A percentile compares a stretch with the other conserved stretches of the same genome.
phyloP scores from a whole-genome alignment of 1,140 invertebrate species.

The Procambarus virginalis region DNA sequence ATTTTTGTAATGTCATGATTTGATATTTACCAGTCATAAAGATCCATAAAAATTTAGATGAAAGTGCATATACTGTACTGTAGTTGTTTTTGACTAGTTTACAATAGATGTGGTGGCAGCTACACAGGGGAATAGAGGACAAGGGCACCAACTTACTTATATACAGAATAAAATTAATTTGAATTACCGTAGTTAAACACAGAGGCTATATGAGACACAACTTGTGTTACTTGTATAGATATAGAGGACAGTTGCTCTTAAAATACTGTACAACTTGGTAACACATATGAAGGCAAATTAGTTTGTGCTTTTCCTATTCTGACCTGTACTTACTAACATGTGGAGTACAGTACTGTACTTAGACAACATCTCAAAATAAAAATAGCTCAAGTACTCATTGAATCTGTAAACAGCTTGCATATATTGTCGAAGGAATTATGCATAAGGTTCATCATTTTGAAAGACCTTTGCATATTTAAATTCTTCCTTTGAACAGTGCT shows the following conservation, averaged over 20 bases:
- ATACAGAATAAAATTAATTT: too few relatives aligned
- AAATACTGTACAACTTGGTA: not conserved
- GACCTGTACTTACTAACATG: not conserved
- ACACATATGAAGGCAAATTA: not conserved
- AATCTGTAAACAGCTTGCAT: not conserved
- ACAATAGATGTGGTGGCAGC: too few relatives aligned
- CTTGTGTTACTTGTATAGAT: not conserved
- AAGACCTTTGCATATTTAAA: not conserved
- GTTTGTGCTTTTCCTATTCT: not conserved
- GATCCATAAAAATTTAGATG: too few relatives aligned
- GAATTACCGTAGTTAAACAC: too few relatives aligned
- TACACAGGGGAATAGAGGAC: too few relatives aligned
- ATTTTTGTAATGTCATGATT: too few relatives aligned
- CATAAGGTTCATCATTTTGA: not conserved
- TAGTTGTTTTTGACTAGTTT: too few relatives aligned
- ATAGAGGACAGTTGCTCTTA: not conserved
- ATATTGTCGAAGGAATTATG: not conserved
- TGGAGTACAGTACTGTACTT: not conserved
- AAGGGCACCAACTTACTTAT: too few relatives aligned
- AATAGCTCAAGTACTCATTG: not conserved
- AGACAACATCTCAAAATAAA: constrained; percentile 6
- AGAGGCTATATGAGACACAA: not conserved
- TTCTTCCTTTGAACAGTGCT: not conserved
- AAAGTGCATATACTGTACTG: too few relatives aligned
- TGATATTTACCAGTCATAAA: too few relatives aligned